Base-by-base conservation (phyloP, 1,140 invertebrate species). In the Drosophila erecta region DNA sequence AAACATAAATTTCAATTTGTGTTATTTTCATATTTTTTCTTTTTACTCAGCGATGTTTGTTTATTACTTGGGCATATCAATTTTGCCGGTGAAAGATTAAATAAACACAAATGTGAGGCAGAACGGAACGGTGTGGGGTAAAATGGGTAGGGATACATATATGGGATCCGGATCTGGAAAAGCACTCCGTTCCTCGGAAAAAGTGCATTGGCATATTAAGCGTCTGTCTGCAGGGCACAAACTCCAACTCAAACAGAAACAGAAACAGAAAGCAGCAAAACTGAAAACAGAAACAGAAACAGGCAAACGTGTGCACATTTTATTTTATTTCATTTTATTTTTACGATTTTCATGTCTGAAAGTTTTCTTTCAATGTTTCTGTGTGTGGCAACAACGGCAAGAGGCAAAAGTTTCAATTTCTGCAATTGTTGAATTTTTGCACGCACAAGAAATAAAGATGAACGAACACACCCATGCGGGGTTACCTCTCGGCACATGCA, bases 381-480 rank as follows among this genome's bases (percentile, higher is more conserved):
- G 49, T 50, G 58, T 61, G 62, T 51, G 44, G 47, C 65, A 69
- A 64, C 62, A 41, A 17, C 24, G 55, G 58, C 57, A 64, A 75
- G 49, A 75, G 72, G 73, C 73, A 84, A 87, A 85, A 85, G 83
- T 86, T 86, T 87, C 81, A 84, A 77, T 85, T 85, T 85, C 81
- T 71, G 77, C 81, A 87, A 85, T 85, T 85, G 83, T 87, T 87
- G 81, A 84, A 84, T 84, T 84, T 84, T 84, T 86, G 81, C 81
- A 85, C 81, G 81, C 81, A 85, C 81, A 76, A 86, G 77, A 84
- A 74, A 81, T 86, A 84, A 85, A 86, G 78, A 81, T 81, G 74
- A 85, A 78, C 83, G 62, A 67, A 80, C 66, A 64, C 64, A 74
- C 43, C 59, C 37, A 65, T 58, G 33, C 27, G 20, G 35, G 40